A percentile compares a stretch with the other conserved stretches of the same genome.
These are phyloP conservation scores for Ormyrus thymus DNA, from an alignment of 2,888 invertebrate species.

Conservation along the genomic window DNA sequence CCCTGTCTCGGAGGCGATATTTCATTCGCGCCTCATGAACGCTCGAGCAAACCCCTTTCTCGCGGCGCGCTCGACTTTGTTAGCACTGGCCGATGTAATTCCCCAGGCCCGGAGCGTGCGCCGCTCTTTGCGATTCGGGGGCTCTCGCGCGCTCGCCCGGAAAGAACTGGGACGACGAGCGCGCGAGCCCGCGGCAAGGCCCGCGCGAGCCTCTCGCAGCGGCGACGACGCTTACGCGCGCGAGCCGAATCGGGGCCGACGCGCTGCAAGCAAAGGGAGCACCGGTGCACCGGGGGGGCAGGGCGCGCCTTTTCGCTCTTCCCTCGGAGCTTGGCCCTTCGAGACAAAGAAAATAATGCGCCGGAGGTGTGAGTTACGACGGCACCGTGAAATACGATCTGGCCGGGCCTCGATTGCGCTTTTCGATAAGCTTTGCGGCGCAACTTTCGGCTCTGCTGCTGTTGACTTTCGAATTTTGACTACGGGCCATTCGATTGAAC, in stretches of 20 bases:
- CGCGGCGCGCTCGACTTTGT: constrained; percentile 34
- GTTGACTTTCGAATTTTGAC: constrained; percentile 16
- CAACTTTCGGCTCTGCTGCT: constrained; percentile 14
- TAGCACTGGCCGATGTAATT: constrained; percentile 58
- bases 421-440: constrained; percentile 8
- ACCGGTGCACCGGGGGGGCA: background rate
- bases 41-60: constrained; percentile 9
- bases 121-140: constrained; percentile 14
- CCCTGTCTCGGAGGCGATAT: constrained; percentile 31
- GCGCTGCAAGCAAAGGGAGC: no score
- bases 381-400: constrained; percentile 34
- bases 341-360: constrained; percentile 43
- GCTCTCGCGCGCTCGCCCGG: constrained; percentile 25
- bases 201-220: background rate
- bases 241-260: no score
- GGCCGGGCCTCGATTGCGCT: constrained; percentile 1
- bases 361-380: constrained; percentile 28
- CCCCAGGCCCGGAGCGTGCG: constrained; percentile 48
- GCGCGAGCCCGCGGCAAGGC: background rate
- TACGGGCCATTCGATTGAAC: no score
- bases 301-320: background rate
- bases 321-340: constrained; percentile 40
- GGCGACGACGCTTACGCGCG: no score
- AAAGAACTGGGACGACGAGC: constrained; percentile 30
- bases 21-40: constrained; percentile 48